Evolutionary conservation across 2,888 invertebrate genomes (phyloP).

Genomic region (Melipona bicolor): DNA sequence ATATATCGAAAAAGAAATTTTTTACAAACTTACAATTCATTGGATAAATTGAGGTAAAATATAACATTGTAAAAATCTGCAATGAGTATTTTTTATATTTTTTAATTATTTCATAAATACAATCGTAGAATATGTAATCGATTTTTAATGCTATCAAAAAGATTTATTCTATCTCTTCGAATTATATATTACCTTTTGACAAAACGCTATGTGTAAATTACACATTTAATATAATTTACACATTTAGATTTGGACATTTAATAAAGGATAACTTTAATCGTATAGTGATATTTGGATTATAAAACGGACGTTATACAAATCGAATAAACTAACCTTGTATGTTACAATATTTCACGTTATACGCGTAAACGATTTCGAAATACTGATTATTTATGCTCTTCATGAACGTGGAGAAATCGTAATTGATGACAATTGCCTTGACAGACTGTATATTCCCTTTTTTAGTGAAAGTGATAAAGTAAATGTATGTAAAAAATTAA

Average conservation of each 20-base stretch:
- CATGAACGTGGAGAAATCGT: slow-evolving; percentile 64
- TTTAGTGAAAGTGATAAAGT: slow-evolving; percentile 57
- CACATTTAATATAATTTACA: slow-evolving; percentile 16
- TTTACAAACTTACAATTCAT: not conserved
- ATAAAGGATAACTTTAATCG: slow-evolving; percentile 15
- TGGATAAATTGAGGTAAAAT: not conserved
- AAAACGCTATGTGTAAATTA: slow-evolving; percentile 4
- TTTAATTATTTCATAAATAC: not conserved
- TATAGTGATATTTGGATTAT: slow-evolving; percentile 14
- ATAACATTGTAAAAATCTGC: slow-evolving; percentile 5
- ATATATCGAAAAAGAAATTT: not conserved
- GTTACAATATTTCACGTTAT: slow-evolving; percentile 42
- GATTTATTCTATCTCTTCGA: not conserved
- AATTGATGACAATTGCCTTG: slow-evolving; percentile 51
- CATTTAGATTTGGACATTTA: slow-evolving; percentile 16
- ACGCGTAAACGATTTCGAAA: slow-evolving; percentile 59
- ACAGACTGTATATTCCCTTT: slow-evolving; percentile 50
- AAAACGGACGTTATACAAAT: not conserved
- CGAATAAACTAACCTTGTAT: slow-evolving; percentile 1
- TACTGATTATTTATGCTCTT: slow-evolving; percentile 62
- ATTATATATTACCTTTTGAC: not conserved
- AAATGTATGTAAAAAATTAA: slow-evolving; percentile 12
- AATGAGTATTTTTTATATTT: slow-evolving; percentile 7
- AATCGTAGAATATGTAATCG: slow-evolving; percentile 26
- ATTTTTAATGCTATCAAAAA: not conserved